Conservation (phyloP, 2,888 invertebrate genomes). For the Elegia similella region DNA sequence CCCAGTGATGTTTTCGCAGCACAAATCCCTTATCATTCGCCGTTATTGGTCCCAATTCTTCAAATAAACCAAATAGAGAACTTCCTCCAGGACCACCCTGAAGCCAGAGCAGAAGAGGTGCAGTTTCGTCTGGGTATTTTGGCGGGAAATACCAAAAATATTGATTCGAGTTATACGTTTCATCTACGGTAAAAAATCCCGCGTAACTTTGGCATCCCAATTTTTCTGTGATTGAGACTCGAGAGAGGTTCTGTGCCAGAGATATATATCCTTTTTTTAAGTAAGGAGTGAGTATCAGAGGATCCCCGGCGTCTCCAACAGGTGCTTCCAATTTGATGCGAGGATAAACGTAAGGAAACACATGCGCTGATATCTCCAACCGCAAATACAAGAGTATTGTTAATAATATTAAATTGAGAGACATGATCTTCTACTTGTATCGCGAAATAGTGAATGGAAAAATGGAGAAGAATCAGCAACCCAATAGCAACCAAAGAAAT, state of each 20-base stretch:
- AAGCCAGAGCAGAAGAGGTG: slow-evolving; percentile 80
- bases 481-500: no score
- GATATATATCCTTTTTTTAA: slow-evolving; percentile 73
- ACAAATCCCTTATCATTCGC: slow-evolving; percentile 60
- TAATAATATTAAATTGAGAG: background rate
- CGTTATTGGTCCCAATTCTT: slow-evolving; percentile 82
- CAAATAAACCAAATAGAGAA: slow-evolving; percentile 79
- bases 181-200: slow-evolving; percentile 84
- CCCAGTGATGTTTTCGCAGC: slow-evolving; percentile 80
- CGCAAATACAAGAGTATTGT: slow-evolving; percentile 16
- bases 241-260: slow-evolving; percentile 66
- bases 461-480: no score
- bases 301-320: slow-evolving; percentile 49
- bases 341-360: slow-evolving; percentile 60
- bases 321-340: slow-evolving; percentile 48
- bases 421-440: background rate
- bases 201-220: slow-evolving; percentile 78
- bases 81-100: slow-evolving; percentile 83
- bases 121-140: slow-evolving; percentile 52
- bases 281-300: slow-evolving; percentile 82
- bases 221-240: slow-evolving; percentile 53
- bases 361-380: slow-evolving; percentile 23
- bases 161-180: slow-evolving; percentile 77
- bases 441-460: no score
- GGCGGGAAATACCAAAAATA: slow-evolving; percentile 86